These are phyloP conservation scores for Aphaenogaster ashmeadi DNA, from an alignment of 1,140 invertebrate genomes.

Conservation along the genomic window DNA sequence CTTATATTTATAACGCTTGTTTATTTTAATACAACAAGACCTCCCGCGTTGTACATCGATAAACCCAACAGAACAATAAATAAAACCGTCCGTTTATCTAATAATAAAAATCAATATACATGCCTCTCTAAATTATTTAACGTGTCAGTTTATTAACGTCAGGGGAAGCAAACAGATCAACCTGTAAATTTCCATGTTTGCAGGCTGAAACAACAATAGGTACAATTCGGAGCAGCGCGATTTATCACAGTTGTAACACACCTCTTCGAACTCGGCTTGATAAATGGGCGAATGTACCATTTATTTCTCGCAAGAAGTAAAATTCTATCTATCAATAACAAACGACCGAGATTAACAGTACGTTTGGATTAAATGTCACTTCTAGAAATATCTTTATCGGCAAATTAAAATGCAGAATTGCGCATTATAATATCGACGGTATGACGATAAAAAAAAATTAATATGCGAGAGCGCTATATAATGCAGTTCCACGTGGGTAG, in stretches of 20 bases:
- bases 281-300: constrained; percentile 35
- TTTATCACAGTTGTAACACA: constrained; percentile 43
- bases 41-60: background rate
- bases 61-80: constrained; percentile 13
- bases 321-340: constrained; percentile 50
- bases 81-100: constrained; percentile 49
- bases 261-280: constrained; percentile 43
- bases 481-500: background rate
- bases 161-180: constrained; percentile 32
- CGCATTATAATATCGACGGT: background rate
- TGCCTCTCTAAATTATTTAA: constrained; percentile 53
- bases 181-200: constrained; percentile 48
- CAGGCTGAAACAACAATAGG: constrained; percentile 33
- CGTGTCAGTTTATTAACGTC: constrained; percentile 46
- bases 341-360: constrained; percentile 16
- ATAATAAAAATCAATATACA: constrained; percentile 58
- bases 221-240: constrained; percentile 34
- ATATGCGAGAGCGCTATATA: background rate
- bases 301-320: constrained; percentile 41
- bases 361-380: constrained; percentile 14
- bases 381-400: background rate
- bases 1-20: constrained; percentile 55
- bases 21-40: constrained; percentile 39
- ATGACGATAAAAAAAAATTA: background rate
- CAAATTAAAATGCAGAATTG: constrained; percentile 24